phyloP scores from a whole-genome alignment of 2,113 vertebrate genomes.

The Neotragus moschatus region DNA sequence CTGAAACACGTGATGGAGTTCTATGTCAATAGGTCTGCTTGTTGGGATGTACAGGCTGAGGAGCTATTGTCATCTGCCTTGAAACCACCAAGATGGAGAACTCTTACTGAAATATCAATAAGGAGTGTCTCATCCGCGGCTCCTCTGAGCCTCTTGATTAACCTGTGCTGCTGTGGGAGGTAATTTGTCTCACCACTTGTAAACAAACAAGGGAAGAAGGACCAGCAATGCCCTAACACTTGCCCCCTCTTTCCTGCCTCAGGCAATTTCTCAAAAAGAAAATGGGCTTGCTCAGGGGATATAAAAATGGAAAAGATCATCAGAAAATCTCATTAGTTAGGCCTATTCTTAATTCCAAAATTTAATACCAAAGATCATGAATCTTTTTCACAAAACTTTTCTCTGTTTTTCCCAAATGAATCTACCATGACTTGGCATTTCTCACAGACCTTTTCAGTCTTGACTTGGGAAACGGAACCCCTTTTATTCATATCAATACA shows the following conservation, averaged over 20 bases:
- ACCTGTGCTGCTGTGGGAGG: not conserved
- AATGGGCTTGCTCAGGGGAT: not conserved
- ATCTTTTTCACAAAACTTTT: not conserved
- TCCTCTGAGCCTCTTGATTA: not conserved
- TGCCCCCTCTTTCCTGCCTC: not conserved
- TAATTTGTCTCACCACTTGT: not conserved
- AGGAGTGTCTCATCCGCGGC: not conserved
- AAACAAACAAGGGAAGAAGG: slow-evolving; percentile 6
- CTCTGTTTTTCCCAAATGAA: not conserved
- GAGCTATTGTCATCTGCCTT: not conserved
- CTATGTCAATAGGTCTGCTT: not conserved
- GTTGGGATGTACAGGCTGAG: not conserved
- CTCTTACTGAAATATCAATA: not conserved
- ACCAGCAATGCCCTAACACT: not conserved
- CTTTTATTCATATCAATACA: not conserved
- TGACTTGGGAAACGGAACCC: not conserved
- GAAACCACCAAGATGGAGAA: not conserved
- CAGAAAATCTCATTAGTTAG: not conserved
- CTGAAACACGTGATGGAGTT: rapidly evolving
- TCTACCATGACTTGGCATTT: slow-evolving; percentile 33
- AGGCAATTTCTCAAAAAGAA: not conserved
- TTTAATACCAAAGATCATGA: not conserved
- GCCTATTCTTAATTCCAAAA: not conserved
- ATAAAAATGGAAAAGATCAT: not conserved
- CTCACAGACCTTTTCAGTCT: not conserved